Percentiles rank a stretch among this genome's conserved stretches.
These are phyloP conservation scores for Dasyornis broadbenti DNA, from an alignment of 2,113 vertebrate species.

Conservation along the genomic window DNA sequence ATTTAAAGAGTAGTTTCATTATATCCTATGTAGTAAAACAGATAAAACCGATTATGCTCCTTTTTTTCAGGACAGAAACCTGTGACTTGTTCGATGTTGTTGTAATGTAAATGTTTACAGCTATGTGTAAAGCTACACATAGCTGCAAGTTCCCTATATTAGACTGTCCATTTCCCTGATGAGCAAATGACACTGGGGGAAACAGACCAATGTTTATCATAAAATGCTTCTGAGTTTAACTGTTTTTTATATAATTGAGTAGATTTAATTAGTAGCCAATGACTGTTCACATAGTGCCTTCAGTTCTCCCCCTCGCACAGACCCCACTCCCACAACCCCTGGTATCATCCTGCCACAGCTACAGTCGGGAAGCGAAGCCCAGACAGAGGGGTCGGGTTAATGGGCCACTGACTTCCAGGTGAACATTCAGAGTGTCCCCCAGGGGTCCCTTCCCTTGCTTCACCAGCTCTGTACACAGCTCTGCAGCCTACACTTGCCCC, in stretches of 20 bases:
- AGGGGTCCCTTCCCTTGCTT: not conserved
- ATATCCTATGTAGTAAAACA: not conserved
- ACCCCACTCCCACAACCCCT: not conserved
- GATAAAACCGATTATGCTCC: not conserved
- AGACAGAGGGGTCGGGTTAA: rapidly evolving
- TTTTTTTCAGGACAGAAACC: not conserved
- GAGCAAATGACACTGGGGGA: rapidly evolving
- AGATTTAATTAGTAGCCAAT: not conserved
- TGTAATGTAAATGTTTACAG: not conserved
- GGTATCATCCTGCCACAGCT: rapidly evolving
- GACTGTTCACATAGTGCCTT: not conserved
- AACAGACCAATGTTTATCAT: not conserved
- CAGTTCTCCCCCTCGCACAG: not conserved
- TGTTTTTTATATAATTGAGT: not conserved
- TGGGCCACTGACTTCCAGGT: not conserved
- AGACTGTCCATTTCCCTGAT: not conserved
- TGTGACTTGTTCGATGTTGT: not conserved
- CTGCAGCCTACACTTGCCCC: not conserved
- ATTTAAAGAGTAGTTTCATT: not conserved
- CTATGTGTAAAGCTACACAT: not conserved
- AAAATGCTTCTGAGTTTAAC: not conserved
- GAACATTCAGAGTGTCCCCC: not conserved
- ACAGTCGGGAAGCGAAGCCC: not conserved
- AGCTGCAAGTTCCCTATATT: not conserved
- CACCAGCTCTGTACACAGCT: not conserved